Conservation (phyloP, 2,113 vertebrate species). For the Bubo bubo region DNA sequence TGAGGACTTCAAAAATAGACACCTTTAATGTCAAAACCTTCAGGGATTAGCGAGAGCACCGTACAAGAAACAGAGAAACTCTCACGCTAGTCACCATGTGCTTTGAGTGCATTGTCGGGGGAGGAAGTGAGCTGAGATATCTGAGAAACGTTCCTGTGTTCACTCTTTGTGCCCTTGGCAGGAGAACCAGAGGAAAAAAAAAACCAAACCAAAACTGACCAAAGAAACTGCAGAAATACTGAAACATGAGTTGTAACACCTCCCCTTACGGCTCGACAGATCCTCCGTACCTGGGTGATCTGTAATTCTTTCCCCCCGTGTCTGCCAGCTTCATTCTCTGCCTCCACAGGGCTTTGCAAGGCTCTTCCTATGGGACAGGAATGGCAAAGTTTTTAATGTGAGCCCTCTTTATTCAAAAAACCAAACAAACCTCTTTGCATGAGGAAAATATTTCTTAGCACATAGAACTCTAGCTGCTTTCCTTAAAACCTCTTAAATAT, state of each 20-base stretch:
- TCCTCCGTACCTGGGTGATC: no score
- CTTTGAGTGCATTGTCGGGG: accelerated
- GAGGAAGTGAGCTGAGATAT: neutral
- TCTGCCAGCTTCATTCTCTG: neutral
- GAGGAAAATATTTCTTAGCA: neutral
- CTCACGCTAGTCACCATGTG: accelerated
- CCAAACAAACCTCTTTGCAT: neutral
- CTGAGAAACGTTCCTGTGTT: accelerated
- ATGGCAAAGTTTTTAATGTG: neutral
- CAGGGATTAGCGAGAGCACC: neutral
- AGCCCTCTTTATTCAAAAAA: neutral
- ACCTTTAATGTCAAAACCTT: slow-evolving; percentile 12
- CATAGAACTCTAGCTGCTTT: neutral
- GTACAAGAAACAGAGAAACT: neutral
- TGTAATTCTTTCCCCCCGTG: neutral
- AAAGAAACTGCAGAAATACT: neutral
- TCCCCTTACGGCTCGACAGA: neutral
- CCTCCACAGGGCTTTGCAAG: neutral
- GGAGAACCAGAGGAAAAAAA: neutral
- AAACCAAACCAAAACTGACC: neutral
- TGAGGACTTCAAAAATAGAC: slow-evolving; percentile 44
- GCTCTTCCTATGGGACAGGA: neutral
- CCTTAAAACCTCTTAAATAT: neutral
- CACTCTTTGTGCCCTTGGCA: neutral
- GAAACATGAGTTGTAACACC: accelerated